phyloP scores from a whole-genome alignment of 2,797 vertebrate genomes.

The Leuciscus waleckii region DNA sequence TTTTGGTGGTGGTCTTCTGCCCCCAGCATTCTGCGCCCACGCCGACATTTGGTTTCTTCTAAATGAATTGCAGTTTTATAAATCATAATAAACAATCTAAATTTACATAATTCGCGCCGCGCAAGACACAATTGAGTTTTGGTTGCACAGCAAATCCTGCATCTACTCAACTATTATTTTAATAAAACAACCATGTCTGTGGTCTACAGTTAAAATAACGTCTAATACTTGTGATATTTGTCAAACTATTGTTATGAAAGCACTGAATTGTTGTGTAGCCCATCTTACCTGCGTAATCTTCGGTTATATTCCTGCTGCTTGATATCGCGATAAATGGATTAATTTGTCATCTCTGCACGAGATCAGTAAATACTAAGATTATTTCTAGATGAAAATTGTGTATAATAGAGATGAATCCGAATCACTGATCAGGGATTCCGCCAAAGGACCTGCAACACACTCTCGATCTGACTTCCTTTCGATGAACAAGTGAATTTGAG shows the following conservation, averaged over 20 bases:
- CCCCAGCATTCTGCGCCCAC: conserved; percentile 71
- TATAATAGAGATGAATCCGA: not conserved
- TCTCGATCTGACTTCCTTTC: conserved; percentile 1
- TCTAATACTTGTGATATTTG: not conserved
- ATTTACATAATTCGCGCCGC: not conserved
- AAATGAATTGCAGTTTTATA: not conserved
- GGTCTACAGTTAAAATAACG: not conserved
- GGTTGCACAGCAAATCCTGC: no score
- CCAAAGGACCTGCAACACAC: not conserved
- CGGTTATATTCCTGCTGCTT: not conserved
- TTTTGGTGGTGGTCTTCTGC: conserved; percentile 68
- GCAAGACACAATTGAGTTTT: not conserved
- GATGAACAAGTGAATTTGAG: not conserved
- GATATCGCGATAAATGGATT: no score
- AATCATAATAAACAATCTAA: not conserved
- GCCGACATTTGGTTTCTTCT: conserved; percentile 72
- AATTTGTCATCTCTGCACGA: not conserved
- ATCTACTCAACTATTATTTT: not conserved
- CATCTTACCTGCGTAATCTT: not conserved
- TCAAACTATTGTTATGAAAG: not conserved
- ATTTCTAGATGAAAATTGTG: not conserved
- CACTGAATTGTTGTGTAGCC: not conserved
- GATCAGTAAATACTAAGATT: not conserved
- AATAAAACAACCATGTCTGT: no score
- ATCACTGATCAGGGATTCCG: not conserved